A percentile compares a stretch with the other conserved stretches of the same genome.
Conservation (phyloP, 2,113 vertebrate species). For the Ginglymostoma cirratum region DNA sequence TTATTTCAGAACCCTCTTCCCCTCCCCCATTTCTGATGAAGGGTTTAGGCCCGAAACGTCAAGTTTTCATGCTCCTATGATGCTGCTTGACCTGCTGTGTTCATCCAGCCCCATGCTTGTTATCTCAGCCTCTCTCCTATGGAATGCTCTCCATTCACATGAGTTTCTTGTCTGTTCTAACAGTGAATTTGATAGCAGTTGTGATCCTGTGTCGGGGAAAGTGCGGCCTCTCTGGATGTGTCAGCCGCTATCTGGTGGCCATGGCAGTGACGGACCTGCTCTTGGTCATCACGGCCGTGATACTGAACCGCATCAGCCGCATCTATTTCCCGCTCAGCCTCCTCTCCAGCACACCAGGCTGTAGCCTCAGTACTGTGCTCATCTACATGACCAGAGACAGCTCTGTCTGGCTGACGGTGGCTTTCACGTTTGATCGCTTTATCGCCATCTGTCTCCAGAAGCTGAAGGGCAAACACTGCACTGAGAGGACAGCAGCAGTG, state of each 20-base stretch:
- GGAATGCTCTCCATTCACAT: no score
- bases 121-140: no score
- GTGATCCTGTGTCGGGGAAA: neutral
- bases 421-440: neutral
- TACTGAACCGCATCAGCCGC: neutral
- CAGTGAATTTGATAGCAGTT: neutral
- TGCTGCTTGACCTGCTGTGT: no score
- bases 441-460: neutral
- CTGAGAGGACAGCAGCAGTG: neutral
- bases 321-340: neutral
- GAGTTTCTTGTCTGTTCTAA: neutral
- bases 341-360: neutral
- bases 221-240: neutral
- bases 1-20: no score
- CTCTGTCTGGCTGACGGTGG: neutral
- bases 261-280: neutral
- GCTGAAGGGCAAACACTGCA: neutral
- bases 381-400: neutral
- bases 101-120: no score
- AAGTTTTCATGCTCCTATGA: no score
- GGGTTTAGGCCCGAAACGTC: no score
- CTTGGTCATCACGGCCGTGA: neutral
- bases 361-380: neutral
- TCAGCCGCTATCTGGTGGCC: neutral
- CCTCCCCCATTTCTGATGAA: no score